These are phyloP conservation scores for Platycheirus rosarum DNA, from an alignment of 2,888 invertebrate genomes.

Conservation along the genomic window DNA sequence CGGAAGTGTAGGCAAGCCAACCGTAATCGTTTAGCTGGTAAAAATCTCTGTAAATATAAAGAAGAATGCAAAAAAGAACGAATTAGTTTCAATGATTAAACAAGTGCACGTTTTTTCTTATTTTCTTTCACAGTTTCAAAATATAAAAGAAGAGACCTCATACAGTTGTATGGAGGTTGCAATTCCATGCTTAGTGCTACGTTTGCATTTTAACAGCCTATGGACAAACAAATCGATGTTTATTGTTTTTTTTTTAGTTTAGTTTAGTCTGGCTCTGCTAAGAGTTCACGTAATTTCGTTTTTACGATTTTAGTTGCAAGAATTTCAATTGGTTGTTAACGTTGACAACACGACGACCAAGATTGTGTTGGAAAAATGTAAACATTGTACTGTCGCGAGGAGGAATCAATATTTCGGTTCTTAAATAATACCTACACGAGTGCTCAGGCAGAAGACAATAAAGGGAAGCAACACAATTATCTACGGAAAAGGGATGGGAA, in stretches of 20 bases:
- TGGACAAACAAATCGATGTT: slow-evolving; percentile 47
- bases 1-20: slow-evolving; percentile 49
- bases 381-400: slow-evolving; percentile 4
- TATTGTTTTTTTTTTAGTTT: slow-evolving; percentile 29
- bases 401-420: slow-evolving; percentile 37
- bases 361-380: slow-evolving; percentile 12
- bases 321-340: slow-evolving; percentile 2
- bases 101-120: slow-evolving; percentile 2
- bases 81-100: slow-evolving; percentile 28
- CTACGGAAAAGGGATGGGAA: slow-evolving; percentile 10
- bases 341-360: slow-evolving; percentile 4
- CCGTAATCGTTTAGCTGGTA: slow-evolving; percentile 47
- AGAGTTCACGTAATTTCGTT: background rate
- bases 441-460: slow-evolving; percentile 12
- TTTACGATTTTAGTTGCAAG: background rate
- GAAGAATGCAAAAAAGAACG: slow-evolving; percentile 15
- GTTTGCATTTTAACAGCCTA: slow-evolving; percentile 19
- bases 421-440: slow-evolving; percentile 43
- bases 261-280: slow-evolving; percentile 3
- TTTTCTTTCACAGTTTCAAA: slow-evolving; percentile 12
- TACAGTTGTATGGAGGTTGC: slow-evolving; percentile 5
- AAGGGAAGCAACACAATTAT: slow-evolving; percentile 1
- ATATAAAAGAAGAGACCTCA: slow-evolving; percentile 11
- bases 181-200: slow-evolving; percentile 11
- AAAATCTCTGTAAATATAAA: slow-evolving; percentile 54